Evolutionary conservation across 2,888 invertebrate genomes (phyloP).

Genomic region (Sceliomorpha sp.): DNA sequence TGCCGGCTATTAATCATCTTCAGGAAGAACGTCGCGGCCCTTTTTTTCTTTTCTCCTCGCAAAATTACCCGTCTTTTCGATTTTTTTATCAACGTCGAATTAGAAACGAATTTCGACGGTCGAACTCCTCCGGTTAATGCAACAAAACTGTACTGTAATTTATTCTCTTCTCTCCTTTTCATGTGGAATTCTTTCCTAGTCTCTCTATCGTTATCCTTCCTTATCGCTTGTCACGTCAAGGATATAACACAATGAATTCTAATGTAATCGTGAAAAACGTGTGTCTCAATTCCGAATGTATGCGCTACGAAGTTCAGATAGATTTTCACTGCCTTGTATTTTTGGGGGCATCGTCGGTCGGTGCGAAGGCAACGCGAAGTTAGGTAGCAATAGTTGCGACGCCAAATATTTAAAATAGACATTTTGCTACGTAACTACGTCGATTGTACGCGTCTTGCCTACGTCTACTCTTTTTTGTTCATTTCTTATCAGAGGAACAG

Average conservation of each 20-base stretch:
- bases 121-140: neutral
- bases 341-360: too few species aligned
- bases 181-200: constrained; percentile 35
- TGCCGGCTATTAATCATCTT: too few species aligned
- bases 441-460: constrained; percentile 51
- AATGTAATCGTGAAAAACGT: constrained; percentile 24
- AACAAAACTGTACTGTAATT: constrained; percentile 21
- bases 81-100: constrained; percentile 21
- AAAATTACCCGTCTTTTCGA: neutral
- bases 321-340: constrained; percentile 78
- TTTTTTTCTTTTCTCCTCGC: neutral
- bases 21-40: too few species aligned
- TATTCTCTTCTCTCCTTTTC: constrained; percentile 30
- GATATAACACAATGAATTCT: constrained; percentile 7
- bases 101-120: constrained; percentile 1
- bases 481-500: constrained; percentile 49
- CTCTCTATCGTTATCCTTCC: constrained; percentile 30
- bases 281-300: constrained; percentile 68
- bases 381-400: constrained; percentile 73
- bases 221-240: constrained; percentile 6
- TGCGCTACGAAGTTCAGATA: constrained; percentile 66
- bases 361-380: constrained; percentile 70
- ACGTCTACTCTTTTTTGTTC: constrained; percentile 50
- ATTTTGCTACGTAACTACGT: constrained; percentile 77
- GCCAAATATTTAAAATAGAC: constrained; percentile 80